Conservation (phyloP, 2,888 invertebrate species). For the Drosophila recens region DNA sequence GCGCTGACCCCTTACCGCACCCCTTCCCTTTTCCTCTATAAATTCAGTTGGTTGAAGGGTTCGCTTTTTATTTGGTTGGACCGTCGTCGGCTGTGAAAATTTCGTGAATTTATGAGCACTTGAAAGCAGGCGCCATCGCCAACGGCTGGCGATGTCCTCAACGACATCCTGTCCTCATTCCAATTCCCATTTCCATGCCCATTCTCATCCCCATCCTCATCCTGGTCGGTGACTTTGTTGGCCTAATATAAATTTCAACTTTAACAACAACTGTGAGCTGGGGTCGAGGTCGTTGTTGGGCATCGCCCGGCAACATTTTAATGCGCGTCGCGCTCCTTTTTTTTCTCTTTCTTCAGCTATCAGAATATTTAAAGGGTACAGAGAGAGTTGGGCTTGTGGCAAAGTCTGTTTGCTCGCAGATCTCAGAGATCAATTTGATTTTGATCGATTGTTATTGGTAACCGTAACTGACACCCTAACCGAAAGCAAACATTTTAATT, state of each 20-base stretch:
- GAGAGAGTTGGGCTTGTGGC: neutral
- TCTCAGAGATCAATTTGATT: neutral
- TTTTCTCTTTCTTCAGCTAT: conserved; percentile 6
- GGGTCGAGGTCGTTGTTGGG: conserved; percentile 20
- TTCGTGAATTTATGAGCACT: conserved; percentile 83
- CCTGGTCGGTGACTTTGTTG: conserved; percentile 66
- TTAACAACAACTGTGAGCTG: conserved; percentile 52
- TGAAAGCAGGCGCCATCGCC: conserved; percentile 76
- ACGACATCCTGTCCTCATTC: conserved; percentile 32
- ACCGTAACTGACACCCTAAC: too few relatives aligned
- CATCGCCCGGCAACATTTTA: conserved; percentile 70
- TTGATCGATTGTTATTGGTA: too few relatives aligned
- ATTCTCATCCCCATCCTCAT: conserved; percentile 5
- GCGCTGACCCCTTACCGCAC: neutral
- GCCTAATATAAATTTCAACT: conserved; percentile 79
- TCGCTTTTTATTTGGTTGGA: conserved; percentile 68
- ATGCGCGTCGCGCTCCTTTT: conserved; percentile 59
- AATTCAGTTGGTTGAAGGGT: conserved; percentile 48
- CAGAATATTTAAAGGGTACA: neutral
- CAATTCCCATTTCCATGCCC: neutral
- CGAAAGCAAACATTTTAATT: too few relatives aligned
- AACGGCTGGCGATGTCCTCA: conserved; percentile 55
- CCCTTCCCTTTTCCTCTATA: neutral
- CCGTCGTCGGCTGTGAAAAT: conserved; percentile 77
- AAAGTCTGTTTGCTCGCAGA: neutral